Base-by-base conservation (phyloP, 2,113 vertebrate genomes). In the Anser brachyrhynchus region DNA sequence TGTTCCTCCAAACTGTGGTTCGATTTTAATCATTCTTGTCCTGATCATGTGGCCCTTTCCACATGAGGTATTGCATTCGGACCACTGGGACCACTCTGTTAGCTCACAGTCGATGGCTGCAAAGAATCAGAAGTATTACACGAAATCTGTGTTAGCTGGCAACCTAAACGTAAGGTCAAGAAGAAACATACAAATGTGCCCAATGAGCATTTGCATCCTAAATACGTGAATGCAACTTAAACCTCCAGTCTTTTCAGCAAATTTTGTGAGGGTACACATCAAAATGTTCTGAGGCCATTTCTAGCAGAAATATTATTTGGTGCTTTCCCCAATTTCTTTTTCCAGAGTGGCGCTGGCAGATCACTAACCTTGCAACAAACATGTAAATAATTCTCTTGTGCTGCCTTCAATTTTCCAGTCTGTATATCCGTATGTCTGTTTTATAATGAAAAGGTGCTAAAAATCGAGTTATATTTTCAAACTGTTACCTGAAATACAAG, bases 21-120 rank as follows among this genome's bases (percentile, higher is more conserved):
- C 99, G 96, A 98, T 96, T 94, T 98, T 98, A 25, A 99, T 98
- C 95, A 98, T 97, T 84, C 99, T 98, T 2, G 99, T 99, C 90
- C 99, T 98, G 96, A 99, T 99, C 93, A 98, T 98, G 76, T 99
- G 99, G 67, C 99, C 99, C 94, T 99, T 99, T 22, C 99, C 99
- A 29, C 99, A 99, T 2, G 99, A 99, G 90, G 99, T 99, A 74
- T 99, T 99, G 95, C 99, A 99, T 96, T 99, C 99, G 0, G 99
- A 99, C 99, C 99, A 99, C 66, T 99, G 99, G 3, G 99, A 98
- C 99, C 99, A 99, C 84, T 99, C 99, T 0, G 98, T 98, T 94
- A 99, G 98, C 92, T 98, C 94, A 70, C 99, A 99, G 97, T 99
- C 98, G 6, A 98, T 99, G 39, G 99, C 99, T 99, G 96, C 23